Conservation (phyloP, 2,888 invertebrate genomes). For the Lypha dubia region DNA sequence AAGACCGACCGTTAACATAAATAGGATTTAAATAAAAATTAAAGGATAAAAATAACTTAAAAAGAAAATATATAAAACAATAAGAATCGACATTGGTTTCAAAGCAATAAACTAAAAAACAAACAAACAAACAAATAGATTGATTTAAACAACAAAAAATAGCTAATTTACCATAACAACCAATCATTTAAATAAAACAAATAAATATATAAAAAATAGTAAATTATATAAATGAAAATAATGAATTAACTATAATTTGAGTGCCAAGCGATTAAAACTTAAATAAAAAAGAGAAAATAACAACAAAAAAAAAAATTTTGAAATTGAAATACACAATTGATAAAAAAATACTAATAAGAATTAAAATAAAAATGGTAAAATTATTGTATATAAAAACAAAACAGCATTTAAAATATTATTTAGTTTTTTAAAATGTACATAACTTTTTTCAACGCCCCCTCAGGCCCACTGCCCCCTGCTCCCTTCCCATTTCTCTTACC, state of each 20-base stretch:
- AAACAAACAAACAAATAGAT: constrained; percentile 60
- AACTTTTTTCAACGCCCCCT: constrained; percentile 19
- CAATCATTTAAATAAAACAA: constrained; percentile 71
- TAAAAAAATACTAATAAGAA: constrained; percentile 35
- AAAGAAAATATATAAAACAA: constrained; percentile 66
- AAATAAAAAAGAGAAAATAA: constrained; percentile 19
- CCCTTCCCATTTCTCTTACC: neutral
- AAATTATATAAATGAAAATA: constrained; percentile 70
- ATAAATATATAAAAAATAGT: constrained; percentile 66
- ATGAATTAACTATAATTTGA: constrained; percentile 77
- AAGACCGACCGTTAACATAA: constrained; percentile 70
- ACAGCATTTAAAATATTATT: constrained; percentile 70
- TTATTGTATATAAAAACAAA: constrained; percentile 66
- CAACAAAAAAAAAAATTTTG: constrained; percentile 24
- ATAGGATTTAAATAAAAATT: constrained; percentile 63
- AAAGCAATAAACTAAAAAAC: constrained; percentile 70
- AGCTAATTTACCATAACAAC: constrained; percentile 72
- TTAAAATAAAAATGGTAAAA: constrained; percentile 35
- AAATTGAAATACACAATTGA: constrained; percentile 65
- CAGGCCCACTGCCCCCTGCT: neutral
- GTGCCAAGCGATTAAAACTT: constrained; percentile 82
- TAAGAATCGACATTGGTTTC: constrained; percentile 72
- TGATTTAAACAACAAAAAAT: constrained; percentile 64
- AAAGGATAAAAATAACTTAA: constrained; percentile 61
- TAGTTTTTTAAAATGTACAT: constrained; percentile 68